Conservation (phyloP, 2,888 invertebrate genomes). For the Didymodactylos carnosus region DNA sequence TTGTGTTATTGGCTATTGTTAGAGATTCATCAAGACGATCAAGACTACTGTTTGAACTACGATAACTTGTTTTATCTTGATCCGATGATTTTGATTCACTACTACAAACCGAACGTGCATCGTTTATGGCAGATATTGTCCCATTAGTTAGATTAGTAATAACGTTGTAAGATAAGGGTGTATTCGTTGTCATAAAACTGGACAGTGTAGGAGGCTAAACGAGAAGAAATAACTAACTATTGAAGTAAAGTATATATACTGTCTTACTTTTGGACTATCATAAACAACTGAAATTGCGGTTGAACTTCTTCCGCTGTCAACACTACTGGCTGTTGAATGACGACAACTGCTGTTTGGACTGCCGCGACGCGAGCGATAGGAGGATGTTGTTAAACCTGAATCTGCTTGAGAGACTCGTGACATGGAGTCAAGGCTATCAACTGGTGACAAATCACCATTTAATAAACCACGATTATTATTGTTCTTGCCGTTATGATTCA, state of each 20-base stretch:
- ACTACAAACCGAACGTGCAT: not conserved
- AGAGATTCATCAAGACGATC: slow-evolving; percentile 45
- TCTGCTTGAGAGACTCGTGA: not conserved
- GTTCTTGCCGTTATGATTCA: too few relatives aligned
- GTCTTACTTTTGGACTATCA: not conserved
- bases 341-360: not conserved
- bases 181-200: not conserved
- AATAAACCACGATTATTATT: too few relatives aligned
- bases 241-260: too few relatives aligned
- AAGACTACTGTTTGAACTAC: slow-evolving; percentile 35
- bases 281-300: not conserved
- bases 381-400: not conserved
- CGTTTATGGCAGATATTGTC: too few relatives aligned
- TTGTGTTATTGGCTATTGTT: too few relatives aligned
- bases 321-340: not conserved
- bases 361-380: not conserved
- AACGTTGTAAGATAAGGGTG: too few relatives aligned
- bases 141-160: too few relatives aligned
- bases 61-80: not conserved
- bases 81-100: not conserved
- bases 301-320: not conserved
- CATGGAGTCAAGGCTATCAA: not conserved
- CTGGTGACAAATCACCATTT: not conserved
- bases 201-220: not conserved
- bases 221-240: not conserved